Conservation (phyloP, 2,797 vertebrate species). For the Pempheris klunzingeri region DNA sequence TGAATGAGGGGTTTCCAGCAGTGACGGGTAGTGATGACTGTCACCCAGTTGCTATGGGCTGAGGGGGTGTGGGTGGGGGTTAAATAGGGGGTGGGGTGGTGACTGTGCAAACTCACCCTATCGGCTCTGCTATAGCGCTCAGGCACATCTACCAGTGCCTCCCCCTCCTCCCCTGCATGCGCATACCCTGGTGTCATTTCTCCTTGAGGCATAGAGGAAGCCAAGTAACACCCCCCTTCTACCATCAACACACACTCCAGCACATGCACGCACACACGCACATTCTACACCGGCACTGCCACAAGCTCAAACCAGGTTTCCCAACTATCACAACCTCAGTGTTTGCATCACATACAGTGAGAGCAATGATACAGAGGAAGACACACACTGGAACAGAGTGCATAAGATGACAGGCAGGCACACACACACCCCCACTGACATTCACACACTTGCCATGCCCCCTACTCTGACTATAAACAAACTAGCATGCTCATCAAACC, state of each 20-base stretch:
- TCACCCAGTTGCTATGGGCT: constrained; percentile 62
- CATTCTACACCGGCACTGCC: constrained; percentile 11
- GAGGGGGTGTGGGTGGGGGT: constrained; percentile 43
- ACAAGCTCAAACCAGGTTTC: constrained; percentile 38
- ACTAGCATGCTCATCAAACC: constrained; percentile 64
- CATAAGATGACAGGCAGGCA: not conserved
- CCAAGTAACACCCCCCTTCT: constrained; percentile 51
- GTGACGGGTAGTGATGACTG: constrained; percentile 45
- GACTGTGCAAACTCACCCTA: constrained; percentile 75
- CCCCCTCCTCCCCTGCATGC: constrained; percentile 61
- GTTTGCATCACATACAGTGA: constrained; percentile 13
- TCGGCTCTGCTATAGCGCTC: constrained; percentile 57
- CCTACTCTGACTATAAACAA: constrained; percentile 71
- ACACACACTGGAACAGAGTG: constrained; percentile 25
- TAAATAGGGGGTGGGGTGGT: constrained; percentile 58
- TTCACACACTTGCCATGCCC: constrained; percentile 11
- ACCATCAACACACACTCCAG: constrained; percentile 44
- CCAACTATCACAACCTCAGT: constrained; percentile 35
- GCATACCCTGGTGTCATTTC: constrained; percentile 76
- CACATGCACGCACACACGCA: constrained; percentile 40
- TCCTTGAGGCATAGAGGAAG: constrained; percentile 73
- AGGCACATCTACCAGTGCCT: constrained; percentile 49
- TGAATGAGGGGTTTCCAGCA: constrained; percentile 70
- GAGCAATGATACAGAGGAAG: constrained; percentile 22
- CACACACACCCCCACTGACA: not conserved